Conservation (phyloP, 2,113 vertebrate species). For the Motacilla tschutschensis region DNA sequence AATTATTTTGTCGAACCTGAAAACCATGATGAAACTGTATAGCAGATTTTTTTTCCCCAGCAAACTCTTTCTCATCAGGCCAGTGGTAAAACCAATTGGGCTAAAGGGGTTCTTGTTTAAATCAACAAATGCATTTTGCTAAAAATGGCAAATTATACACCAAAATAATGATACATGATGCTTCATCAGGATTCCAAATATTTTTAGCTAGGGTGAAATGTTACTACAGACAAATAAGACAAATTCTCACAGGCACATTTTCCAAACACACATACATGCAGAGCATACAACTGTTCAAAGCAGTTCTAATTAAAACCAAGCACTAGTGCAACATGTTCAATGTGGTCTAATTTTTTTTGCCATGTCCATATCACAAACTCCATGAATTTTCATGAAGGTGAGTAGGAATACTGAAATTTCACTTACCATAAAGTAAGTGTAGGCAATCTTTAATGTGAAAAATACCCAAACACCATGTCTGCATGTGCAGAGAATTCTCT, state of each 20-base stretch:
- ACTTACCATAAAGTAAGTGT: neutral
- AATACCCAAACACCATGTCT: neutral
- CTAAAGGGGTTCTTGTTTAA: neutral
- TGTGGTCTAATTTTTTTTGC: neutral
- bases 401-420: neutral
- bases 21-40: constrained; percentile 5
- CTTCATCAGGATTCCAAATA: neutral
- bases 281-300: neutral
- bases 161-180: neutral
- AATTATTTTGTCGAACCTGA: constrained; percentile 52
- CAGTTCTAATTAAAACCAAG: neutral
- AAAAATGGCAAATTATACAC: neutral
- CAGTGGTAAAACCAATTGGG: neutral
- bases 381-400: neutral
- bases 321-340: neutral
- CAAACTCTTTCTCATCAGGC: neutral
- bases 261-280: neutral
- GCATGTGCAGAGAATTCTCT: neutral
- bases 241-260: neutral
- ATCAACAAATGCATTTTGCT: neutral
- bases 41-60: neutral
- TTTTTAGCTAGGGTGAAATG: neutral
- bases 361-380: neutral
- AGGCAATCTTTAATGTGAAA: neutral
- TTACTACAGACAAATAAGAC: neutral